Base-by-base conservation (phyloP, 2,113 vertebrate genomes). In the Misgurnus anguillicaudatus region DNA sequence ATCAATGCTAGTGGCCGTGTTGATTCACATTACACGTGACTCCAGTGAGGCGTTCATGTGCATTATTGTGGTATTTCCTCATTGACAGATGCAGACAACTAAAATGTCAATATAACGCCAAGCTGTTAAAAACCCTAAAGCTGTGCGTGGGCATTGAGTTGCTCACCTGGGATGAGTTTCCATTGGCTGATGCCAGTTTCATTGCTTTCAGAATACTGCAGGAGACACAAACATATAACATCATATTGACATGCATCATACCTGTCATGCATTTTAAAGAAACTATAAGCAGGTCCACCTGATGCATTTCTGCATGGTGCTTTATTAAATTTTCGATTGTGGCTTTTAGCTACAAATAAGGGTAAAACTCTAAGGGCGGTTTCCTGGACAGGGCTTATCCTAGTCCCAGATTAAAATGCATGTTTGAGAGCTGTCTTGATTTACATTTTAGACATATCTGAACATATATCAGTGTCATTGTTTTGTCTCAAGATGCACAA, bases 191-290 rank as follows among this genome's bases (percentile, higher is more conserved):
- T 48, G 94, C 94, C 90, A 96, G 88, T 89, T 97, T 99, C 96
- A 98, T 95, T 9, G 95, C 94, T 91, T 97, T 98, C 82, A 98
- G 90, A 89, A 98, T 98, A 89, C 98, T 98, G 88, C 5, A 7
- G 36, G 75, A 24, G 82, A 61, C 87, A 71, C 75, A 72, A 72
- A 58, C 24, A 76, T 8, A 39, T 4, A 75, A 31, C 24, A 31
- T 57, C 53, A 57, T 57, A 17, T n/a, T 19, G 19, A 16, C 14
- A 13, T 51, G 1, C 13, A 1, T 42, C 41, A 42, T 9, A 42
- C 9, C 5, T 9, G 9, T 31, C 24, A 31, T 31, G 24, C 24
- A 31, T 31, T 31, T 31, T 31, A 31, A 31, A 31, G 24, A 31
- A 31, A 31, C 24, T 31, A 31, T 31, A 31, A 31, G 24, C 24